Evolutionary conservation across 2,797 vertebrate species (phyloP), one percentile per base, ranked within the genome.

Genomic region (Rhynchonycteris naso): DNA sequence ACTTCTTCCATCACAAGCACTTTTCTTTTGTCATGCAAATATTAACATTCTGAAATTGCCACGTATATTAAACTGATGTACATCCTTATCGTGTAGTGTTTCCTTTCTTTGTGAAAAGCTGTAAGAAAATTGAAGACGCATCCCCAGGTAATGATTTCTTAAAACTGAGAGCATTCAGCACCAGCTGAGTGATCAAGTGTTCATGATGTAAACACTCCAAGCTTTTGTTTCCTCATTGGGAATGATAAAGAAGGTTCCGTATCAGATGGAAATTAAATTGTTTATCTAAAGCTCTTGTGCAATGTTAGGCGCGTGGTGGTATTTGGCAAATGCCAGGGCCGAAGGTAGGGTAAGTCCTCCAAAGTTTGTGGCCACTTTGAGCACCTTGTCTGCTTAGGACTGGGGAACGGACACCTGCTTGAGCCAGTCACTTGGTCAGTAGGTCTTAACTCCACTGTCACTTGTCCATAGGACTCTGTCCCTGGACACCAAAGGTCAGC

Each of bases 31-130:
- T 21, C 50, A 22, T 3, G 28, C 8, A 61, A 61, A 81, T 61
- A 56, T 69, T 65, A 80, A 35, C 12, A 30, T n/a, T 72, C 81
- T 90, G 87, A 52, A 92, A 91, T 21, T 50, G 26, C 50, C 50
- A 47, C 3, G 43, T 11, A 0, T 58, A 16, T 91, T 35, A 58
- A 66, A n/a, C 33, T 52, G 50, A 54, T 21, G 8, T 18, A 18
- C 3, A 6, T 13, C 68, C 72, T 59, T 74, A 63, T 30, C 59
- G 65, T 26, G 16, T 0, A 2, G 33, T 7, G 4, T 30, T 63
- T 72, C 43, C 52, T 84, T 81, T 93, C 38, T 75, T 88, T 66
- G n/a, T 69, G 43, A 69, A 92, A 97, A 43, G 50, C n/a, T 66
- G 9, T 81, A 54, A 69, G 83, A 66, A 66, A 65, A 74, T 7